Percentiles rank a stretch among this genome's conserved stretches.
Conservation (phyloP, 2,113 vertebrate species). For the Prochilodus magdalenae region DNA sequence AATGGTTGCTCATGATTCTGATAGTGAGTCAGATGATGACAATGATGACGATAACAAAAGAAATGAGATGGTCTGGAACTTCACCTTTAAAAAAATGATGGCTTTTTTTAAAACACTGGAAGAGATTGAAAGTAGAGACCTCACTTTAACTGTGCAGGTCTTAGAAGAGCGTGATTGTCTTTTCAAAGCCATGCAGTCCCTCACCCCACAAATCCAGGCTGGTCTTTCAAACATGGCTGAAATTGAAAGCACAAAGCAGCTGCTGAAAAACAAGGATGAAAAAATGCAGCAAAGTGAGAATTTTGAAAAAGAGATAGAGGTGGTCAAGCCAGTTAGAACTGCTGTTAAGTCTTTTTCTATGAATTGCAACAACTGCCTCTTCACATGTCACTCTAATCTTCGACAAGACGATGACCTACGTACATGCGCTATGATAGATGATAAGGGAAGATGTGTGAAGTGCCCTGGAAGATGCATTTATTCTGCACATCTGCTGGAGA, state of each 20-base stretch:
- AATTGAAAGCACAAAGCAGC: constrained; percentile 43
- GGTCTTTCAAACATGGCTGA: constrained; percentile 53
- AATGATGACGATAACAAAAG: constrained; percentile 12
- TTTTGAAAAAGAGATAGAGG: constrained; percentile 54
- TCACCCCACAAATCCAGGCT: constrained; percentile 57
- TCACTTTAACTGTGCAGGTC: constrained; percentile 50
- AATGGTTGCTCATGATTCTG: background rate
- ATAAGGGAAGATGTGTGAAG: constrained; percentile 21
- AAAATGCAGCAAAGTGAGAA: constrained; percentile 46
- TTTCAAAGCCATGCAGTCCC: constrained; percentile 43
- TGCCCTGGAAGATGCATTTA: constrained; percentile 52
- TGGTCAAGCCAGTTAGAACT: constrained; percentile 22
- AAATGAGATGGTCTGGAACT: constrained; percentile 28
- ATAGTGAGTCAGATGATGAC: constrained; percentile 26
- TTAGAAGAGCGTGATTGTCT: constrained; percentile 54
- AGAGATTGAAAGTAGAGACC: constrained; percentile 41
- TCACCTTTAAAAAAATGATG: constrained; percentile 48
- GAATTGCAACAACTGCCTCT: constrained; percentile 48
- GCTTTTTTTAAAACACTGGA: constrained; percentile 47
- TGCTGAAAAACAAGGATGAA: constrained; percentile 43
- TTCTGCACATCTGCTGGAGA: constrained; percentile 33
- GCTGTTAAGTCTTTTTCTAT: constrained; percentile 16
- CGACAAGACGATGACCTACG: constrained; percentile 19
- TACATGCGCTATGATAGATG: constrained; percentile 51
- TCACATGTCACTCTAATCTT: constrained; percentile 53